A percentile compares a stretch with the other conserved stretches of the same genome.
phyloP scores from a whole-genome alignment of 1,140 invertebrate species.

The Leucophenga varia region DNA sequence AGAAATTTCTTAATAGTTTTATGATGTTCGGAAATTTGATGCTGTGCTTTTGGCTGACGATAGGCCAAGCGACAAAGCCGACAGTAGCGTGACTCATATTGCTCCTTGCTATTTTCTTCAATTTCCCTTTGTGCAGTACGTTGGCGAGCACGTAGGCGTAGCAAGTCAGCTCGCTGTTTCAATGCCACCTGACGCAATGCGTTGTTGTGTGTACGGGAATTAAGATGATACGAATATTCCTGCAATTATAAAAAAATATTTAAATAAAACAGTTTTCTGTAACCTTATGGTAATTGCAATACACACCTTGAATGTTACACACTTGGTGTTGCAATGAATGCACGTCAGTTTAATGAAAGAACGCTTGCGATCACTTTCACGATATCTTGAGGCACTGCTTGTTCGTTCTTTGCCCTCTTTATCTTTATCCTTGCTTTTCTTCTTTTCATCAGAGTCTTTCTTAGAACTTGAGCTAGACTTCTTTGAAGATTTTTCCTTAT shows the following conservation, averaged over 20 bases:
- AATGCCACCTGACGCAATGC: conserved; percentile 71
- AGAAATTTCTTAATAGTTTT: conserved; percentile 79
- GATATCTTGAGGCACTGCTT: conserved; percentile 29
- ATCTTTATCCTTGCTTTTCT: conserved; percentile 36
- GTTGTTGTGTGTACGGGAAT: conserved; percentile 67
- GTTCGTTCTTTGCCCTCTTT: conserved; percentile 36
- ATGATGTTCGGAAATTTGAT: conserved; percentile 74
- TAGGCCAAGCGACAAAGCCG: conserved; percentile 79
- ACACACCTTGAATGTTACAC: conserved; percentile 69
- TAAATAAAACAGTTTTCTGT: not conserved
- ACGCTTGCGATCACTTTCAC: conserved; percentile 53
- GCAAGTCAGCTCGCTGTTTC: conserved; percentile 69
- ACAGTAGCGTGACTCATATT: conserved; percentile 69
- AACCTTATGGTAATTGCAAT: not conserved
- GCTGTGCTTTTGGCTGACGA: conserved; percentile 71
- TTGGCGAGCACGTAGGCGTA: conserved; percentile 72
- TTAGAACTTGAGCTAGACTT: conserved; percentile 29
- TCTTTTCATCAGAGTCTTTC: too few relatives aligned
- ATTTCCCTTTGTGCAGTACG: conserved; percentile 70
- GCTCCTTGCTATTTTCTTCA: conserved; percentile 67
- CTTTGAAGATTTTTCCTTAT: conserved; percentile 42
- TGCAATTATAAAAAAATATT: conserved; percentile 28
- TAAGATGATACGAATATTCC: conserved; percentile 72
- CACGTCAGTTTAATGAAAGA: conserved; percentile 71
- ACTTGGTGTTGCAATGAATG: conserved; percentile 72